Percentiles rank a stretch among this genome's conserved stretches.
Conservation (phyloP, 2,113 vertebrate genomes). For the Rynchops niger region DNA sequence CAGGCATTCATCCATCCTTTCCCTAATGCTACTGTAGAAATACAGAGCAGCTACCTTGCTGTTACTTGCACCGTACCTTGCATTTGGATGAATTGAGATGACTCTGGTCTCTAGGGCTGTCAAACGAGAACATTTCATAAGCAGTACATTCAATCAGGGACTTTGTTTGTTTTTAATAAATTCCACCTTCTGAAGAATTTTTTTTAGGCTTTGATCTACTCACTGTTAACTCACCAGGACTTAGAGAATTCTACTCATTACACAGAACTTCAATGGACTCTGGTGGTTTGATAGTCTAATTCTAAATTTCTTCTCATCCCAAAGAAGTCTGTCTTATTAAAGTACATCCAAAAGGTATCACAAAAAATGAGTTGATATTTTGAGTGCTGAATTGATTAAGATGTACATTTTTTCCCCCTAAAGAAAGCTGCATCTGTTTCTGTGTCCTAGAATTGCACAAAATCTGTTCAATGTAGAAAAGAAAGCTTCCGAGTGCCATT, state of each 20-base stretch:
- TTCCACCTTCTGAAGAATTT: slow-evolving; percentile 22
- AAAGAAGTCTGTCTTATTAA: neutral
- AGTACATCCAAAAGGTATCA: neutral
- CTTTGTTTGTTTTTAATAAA: slow-evolving; percentile 54
- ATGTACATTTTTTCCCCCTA: neutral
- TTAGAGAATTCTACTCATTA: slow-evolving; percentile 28
- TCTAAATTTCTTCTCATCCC: slow-evolving; percentile 5
- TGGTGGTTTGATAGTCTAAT: neutral
- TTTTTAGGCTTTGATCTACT: slow-evolving; percentile 46
- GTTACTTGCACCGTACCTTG: neutral
- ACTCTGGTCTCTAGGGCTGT: neutral
- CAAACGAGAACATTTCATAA: slow-evolving; percentile 36
- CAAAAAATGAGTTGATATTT: neutral
- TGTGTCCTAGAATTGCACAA: neutral
- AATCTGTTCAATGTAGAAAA: neutral
- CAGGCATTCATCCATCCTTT: neutral
- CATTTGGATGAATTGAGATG: neutral
- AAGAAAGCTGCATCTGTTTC: neutral
- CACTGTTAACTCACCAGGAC: slow-evolving; percentile 4
- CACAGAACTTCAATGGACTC: slow-evolving; percentile 7
- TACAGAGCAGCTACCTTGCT: neutral
- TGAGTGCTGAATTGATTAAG: neutral
- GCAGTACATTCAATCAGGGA: slow-evolving; percentile 6
- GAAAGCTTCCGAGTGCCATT: neutral
- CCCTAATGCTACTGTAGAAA: neutral